A percentile compares a stretch with the other conserved stretches of the same genome.
These are phyloP conservation scores for Bembecia ichneumoniformis DNA, from an alignment of 2,888 invertebrate genomes.

Conservation along the genomic window DNA sequence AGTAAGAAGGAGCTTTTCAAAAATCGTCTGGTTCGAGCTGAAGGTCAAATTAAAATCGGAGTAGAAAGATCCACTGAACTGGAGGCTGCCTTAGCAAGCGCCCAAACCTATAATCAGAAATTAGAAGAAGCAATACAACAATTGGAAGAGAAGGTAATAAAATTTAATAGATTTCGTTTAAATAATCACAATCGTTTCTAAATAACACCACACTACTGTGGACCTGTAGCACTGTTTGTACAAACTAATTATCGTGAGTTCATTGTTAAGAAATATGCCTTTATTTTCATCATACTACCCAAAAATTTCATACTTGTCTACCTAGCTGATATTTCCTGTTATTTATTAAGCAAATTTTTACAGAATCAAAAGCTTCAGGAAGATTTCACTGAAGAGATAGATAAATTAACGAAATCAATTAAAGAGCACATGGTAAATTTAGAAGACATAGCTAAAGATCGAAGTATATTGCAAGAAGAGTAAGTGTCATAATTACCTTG, in stretches of 20 bases:
- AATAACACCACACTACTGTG: too few species aligned
- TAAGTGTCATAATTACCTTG: slow-evolving; percentile 28
- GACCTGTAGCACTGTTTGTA: too few species aligned
- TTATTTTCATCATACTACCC: too few species aligned
- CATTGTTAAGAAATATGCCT: too few species aligned
- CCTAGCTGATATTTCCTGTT: neutral
- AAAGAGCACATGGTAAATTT: slow-evolving; percentile 42
- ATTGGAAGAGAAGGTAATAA: slow-evolving; percentile 39
- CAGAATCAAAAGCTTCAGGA: slow-evolving; percentile 44
- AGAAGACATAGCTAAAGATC: slow-evolving; percentile 46
- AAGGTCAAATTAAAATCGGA: slow-evolving; percentile 40
- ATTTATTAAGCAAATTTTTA: slow-evolving; percentile 3
- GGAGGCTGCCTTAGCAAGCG: slow-evolving; percentile 39
- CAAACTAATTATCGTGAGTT: too few species aligned
- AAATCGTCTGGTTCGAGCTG: slow-evolving; percentile 35
- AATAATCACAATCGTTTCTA: neutral
- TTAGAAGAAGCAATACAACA: slow-evolving; percentile 43
- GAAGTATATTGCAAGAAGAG: slow-evolving; percentile 50
- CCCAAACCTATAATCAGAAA: slow-evolving; percentile 25
- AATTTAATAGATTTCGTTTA: neutral
- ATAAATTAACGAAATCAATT: slow-evolving; percentile 44
- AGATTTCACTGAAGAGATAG: slow-evolving; percentile 45
- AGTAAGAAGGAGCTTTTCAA: slow-evolving; percentile 27
- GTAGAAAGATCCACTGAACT: slow-evolving; percentile 33
- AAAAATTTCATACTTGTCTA: too few species aligned